Evolutionary conservation across 2,113 vertebrate genomes (phyloP).

Genomic region (Lagenorhynchus albirostris): DNA sequence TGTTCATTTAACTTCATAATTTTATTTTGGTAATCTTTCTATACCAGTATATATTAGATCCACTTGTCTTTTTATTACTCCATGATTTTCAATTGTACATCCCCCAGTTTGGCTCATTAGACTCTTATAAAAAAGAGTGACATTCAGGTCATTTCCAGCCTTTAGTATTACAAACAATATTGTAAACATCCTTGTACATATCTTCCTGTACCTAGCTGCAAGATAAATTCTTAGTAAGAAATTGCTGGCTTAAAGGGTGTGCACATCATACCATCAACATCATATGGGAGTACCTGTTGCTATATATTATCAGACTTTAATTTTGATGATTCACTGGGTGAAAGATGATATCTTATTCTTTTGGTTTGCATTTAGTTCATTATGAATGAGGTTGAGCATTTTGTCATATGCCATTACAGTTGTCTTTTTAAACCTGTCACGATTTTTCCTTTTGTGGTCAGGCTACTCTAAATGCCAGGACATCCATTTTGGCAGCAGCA

Average conservation of each 20-base stretch:
- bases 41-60: not conserved
- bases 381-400: not conserved
- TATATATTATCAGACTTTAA: not conserved
- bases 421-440: conserved; percentile 18
- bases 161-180: not conserved
- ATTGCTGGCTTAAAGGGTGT: not conserved
- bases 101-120: not conserved
- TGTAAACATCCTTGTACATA: not conserved
- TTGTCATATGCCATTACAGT: not conserved
- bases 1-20: not conserved
- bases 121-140: not conserved
- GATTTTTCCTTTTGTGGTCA: conserved; percentile 64
- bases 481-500: conserved; percentile 97
- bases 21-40: conserved; percentile 28
- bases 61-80: not conserved
- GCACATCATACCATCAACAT: not conserved
- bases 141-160: not conserved
- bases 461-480: conserved; percentile 98
- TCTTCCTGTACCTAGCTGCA: not conserved
- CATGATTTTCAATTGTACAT: not conserved
- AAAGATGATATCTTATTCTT: not conserved
- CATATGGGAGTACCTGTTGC: not conserved
- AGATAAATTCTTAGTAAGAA: not conserved
- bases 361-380: not conserved
- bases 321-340: not conserved